Base-by-base conservation (phyloP, 2,113 vertebrate species). In the Toxostoma redivivum region DNA sequence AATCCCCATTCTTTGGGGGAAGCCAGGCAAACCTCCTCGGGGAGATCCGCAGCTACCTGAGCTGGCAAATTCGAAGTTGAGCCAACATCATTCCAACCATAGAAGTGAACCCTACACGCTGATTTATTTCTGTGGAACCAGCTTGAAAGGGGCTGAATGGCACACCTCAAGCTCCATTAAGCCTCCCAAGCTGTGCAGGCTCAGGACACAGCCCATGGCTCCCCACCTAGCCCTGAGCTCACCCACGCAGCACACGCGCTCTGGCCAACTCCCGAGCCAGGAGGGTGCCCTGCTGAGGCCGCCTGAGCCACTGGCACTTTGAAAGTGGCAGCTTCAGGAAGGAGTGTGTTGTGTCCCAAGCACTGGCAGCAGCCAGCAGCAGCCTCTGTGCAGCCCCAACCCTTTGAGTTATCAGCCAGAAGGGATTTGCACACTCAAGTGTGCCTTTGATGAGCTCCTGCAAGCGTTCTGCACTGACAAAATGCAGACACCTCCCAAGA, bases 221-320 rank as follows among this genome's bases (percentile, higher is more conserved):
- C 44, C 47, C 69, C 15, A 5, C 23, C 77, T 40, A 21, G 1
- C 3, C 3, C 25, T 0, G 4, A 70, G 27, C 42, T 50, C 72
- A 66, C 60, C 67, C 33, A 58, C 24, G 0, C 58, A 8, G 57
- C 3, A 0, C 27, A 5, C 0, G 0, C 2, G 0, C 31, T 15
- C 19, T 7, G 0, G 27, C 42, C 0, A 0, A 1, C 80, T 56
- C 40, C 71, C 0, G 0, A 40, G 50, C 5, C 0, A 7, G 28
- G 54, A 1, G 9, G 50, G 5, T 12, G 54, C 58, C 18, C 20
- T 4, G 19, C 64, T 2, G 3, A 37, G 48, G 48, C 0, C 1
- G 64, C 25, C 42, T 5, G 0, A 35, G 76, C n/a, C n/a, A n/a
- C n/a, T n/a, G n/a, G 58, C 28, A 37, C 28, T 72, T 89, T 31